Percentiles rank a stretch among this genome's conserved stretches.
Evolutionary conservation across 2,888 invertebrate genomes (phyloP).

Genomic region (Agrilus biguttatus): DNA sequence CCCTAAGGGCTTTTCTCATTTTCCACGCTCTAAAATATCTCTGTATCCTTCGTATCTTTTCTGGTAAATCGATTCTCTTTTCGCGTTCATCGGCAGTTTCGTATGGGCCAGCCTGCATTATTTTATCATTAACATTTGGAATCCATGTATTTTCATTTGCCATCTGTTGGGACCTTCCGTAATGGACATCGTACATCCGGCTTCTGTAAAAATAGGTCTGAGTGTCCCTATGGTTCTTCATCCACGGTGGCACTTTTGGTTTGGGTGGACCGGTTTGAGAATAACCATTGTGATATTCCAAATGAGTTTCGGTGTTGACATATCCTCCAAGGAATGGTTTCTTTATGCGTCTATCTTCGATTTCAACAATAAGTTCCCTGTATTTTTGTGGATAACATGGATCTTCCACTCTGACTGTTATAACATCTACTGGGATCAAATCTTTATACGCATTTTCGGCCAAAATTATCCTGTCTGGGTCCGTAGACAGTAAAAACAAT

Average conservation of each 20-base stretch:
- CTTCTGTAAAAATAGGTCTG: conserved; percentile 44
- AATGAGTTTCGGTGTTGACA: conserved; percentile 50
- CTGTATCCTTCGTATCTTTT: conserved; percentile 48
- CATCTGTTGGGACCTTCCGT: conserved; percentile 49
- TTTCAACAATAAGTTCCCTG: conserved; percentile 40
- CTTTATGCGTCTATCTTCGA: conserved; percentile 40
- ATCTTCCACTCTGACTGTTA: conserved; percentile 36
- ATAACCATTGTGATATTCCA: conserved; percentile 66
- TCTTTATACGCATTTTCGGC: conserved; percentile 22
- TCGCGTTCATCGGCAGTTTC: conserved; percentile 50
- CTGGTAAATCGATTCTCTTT: conserved; percentile 38
- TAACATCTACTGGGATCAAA: conserved; percentile 34
- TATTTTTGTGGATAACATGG: conserved; percentile 25
- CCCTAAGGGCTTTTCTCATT: conserved; percentile 35
- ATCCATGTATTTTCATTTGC: conserved; percentile 39
- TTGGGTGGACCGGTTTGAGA: conserved; percentile 62
- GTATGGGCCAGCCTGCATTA: conserved; percentile 45
- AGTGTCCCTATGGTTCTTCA: conserved; percentile 44
- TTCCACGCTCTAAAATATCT: conserved; percentile 44
- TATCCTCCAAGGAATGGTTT: conserved; percentile 79
- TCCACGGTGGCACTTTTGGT: conserved; percentile 36
- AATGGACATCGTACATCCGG: conserved; percentile 38
- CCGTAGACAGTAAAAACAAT: conserved; percentile 17
- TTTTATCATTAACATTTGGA: conserved; percentile 46
- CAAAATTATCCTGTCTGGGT: conserved; percentile 17